A percentile compares a stretch with the other conserved stretches of the same genome.
phyloP scores from a whole-genome alignment of 2,797 vertebrate species.

The Cottoperca gobio region DNA sequence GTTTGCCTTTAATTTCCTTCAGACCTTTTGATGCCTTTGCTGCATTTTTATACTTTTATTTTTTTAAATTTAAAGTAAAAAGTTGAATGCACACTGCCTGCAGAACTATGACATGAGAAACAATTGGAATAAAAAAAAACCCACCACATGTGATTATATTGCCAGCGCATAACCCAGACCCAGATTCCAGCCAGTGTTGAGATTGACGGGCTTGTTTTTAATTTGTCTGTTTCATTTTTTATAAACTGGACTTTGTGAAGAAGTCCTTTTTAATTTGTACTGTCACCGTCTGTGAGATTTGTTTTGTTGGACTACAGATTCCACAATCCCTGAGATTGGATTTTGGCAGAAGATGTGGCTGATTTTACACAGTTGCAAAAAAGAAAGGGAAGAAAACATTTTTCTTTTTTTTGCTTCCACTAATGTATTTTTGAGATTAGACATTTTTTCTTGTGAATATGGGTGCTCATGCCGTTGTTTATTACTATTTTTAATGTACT shows the following conservation, averaged over 20 bases:
- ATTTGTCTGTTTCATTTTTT: neutral
- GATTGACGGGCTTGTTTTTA: neutral
- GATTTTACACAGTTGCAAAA: conserved; percentile 43
- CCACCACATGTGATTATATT: neutral
- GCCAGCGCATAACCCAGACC: conserved; percentile 26
- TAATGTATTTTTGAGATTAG: neutral
- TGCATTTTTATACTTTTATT: conserved; percentile 16
- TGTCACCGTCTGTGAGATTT: neutral
- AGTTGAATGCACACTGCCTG: neutral
- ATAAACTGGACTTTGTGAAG: neutral
- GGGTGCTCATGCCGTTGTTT: neutral
- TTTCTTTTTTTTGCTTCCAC: neutral
- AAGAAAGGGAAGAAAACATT: neutral
- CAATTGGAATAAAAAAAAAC: neutral
- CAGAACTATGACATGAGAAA: conserved; percentile 1
- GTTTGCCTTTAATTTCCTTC: conserved; percentile 12
- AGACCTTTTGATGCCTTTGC: neutral
- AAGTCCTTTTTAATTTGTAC: conserved; percentile 10
- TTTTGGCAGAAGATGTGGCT: neutral
- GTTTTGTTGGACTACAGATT: conserved; percentile 14
- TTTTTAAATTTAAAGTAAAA: conserved; percentile 12
- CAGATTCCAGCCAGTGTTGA: neutral
- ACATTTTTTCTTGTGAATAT: neutral
- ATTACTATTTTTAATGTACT: neutral
- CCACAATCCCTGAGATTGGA: no score